A percentile compares a stretch with the other conserved stretches of the same genome.
phyloP scores from a whole-genome alignment of 2,888 invertebrate species.

The Anorthoa munda region DNA sequence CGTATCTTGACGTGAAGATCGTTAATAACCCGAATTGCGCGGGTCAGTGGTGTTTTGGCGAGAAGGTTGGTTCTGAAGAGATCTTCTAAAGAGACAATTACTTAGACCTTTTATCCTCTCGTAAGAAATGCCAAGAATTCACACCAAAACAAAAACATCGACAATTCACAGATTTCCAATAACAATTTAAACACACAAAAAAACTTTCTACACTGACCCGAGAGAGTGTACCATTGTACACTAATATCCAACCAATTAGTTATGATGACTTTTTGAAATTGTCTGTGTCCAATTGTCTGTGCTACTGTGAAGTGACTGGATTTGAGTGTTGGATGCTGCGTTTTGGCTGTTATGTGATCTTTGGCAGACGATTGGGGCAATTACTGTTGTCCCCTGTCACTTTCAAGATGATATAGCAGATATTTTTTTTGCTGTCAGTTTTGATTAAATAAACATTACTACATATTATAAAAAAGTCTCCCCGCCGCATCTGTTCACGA shows the following conservation, averaged over 20 bases:
- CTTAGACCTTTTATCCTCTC: background rate
- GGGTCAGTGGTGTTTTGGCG: no score
- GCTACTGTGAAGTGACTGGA: conserved; percentile 12
- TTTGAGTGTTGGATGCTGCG: background rate
- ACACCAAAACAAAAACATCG: background rate
- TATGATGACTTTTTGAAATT: conserved; percentile 44
- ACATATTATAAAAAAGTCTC: no score
- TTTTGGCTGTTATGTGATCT: conserved; percentile 1
- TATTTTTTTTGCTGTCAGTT: no score
- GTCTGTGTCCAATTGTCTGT: conserved; percentile 1
- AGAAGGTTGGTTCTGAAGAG: no score
- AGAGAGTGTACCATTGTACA: conserved; percentile 34
- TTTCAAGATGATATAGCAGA: no score
- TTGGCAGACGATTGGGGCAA: background rate
- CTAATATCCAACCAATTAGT: conserved; percentile 31
- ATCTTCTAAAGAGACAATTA: no score
- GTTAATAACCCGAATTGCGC: no score
- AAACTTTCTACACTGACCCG: conserved; percentile 44
- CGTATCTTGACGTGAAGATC: no score
- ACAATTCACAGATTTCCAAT: conserved; percentile 7
- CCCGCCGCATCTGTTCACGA: no score
- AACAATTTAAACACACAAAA: conserved; percentile 9
- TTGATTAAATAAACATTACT: no score
- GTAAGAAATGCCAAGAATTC: background rate
- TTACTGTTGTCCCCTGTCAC: background rate